These are phyloP conservation scores for Lepilemur septentrionalis DNA, from an alignment of 2,797 vertebrate species.

Conservation along the genomic window DNA sequence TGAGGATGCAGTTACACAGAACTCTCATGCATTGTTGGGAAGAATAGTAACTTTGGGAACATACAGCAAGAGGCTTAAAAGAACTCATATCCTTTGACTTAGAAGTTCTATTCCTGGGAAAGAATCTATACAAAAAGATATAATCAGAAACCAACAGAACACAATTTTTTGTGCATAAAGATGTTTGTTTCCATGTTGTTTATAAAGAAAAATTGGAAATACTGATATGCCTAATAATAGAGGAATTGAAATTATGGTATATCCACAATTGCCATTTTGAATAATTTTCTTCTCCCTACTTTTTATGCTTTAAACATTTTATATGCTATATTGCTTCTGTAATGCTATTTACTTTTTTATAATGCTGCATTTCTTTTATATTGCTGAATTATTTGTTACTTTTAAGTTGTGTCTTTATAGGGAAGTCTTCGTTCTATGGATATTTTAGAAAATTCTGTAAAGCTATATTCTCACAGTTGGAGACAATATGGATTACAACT, in stretches of 20 bases:
- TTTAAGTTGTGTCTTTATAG: not conserved
- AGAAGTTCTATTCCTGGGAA: not conserved
- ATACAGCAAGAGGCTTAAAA: not conserved
- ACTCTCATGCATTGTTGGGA: not conserved
- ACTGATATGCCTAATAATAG: not conserved
- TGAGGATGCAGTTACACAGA: not conserved
- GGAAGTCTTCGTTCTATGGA: slow-evolving; percentile 48
- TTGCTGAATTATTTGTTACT: slow-evolving; percentile 38
- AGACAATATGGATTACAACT: not conserved
- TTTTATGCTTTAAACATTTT: slow-evolving; percentile 7
- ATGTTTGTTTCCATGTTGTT: slow-evolving; percentile 6
- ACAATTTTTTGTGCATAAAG: not conserved
- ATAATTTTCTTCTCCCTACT: not conserved
- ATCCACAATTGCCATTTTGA: not conserved
- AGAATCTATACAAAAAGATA: not conserved
- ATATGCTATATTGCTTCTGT: not conserved
- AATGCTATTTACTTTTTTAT: slow-evolving; percentile 11
- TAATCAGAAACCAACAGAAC: not conserved
- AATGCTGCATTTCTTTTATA: slow-evolving; percentile 17
- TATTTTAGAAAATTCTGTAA: slow-evolving; percentile 25
- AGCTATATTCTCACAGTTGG: slow-evolving; percentile 16
- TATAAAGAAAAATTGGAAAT: slow-evolving; percentile 31
- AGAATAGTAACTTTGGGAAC: not conserved
- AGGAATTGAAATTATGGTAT: not conserved
- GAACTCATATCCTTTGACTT: not conserved